phyloP scores from a whole-genome alignment of 2,888 invertebrate species.

The Nomada fucata region DNA sequence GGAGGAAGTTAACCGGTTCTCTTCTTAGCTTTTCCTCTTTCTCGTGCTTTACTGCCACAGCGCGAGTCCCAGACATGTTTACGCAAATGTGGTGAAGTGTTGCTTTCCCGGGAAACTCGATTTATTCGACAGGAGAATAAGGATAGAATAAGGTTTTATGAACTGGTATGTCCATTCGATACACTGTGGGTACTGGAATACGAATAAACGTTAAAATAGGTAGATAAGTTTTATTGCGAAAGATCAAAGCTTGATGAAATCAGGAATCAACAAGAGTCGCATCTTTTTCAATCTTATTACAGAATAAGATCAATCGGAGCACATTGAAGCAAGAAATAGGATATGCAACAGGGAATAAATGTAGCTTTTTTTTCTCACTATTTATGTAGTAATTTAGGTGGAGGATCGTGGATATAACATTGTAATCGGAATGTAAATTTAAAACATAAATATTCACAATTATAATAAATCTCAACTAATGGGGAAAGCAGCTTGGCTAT shows the following conservation, averaged over 20 bases:
- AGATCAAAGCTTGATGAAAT: too few species aligned
- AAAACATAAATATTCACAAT: neutral
- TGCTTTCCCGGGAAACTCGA: conserved; percentile 13
- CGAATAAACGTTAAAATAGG: too few species aligned
- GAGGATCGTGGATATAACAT: neutral
- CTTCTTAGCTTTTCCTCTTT: conserved; percentile 13
- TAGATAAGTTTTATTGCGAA: too few species aligned
- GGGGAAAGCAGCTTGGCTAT: neutral
- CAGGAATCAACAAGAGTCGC: neutral
- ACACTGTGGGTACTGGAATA: too few species aligned
- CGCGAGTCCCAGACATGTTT: conserved; percentile 19
- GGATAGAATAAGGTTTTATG: neutral
- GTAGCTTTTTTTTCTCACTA: conserved; percentile 1
- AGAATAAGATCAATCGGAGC: conserved; percentile 14
- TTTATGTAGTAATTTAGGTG: neutral
- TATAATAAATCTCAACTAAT: conserved; percentile 33
- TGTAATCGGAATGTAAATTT: conserved; percentile 20
- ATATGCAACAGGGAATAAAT: conserved; percentile 6
- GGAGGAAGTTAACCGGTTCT: conserved; percentile 36
- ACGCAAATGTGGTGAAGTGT: conserved; percentile 34
- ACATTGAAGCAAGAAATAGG: conserved; percentile 5
- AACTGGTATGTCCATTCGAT: too few species aligned
- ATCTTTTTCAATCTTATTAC: neutral
- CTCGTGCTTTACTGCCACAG: conserved; percentile 3
- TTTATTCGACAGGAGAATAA: conserved; percentile 12